phyloP scores from a whole-genome alignment of 2,888 invertebrate genomes.

The Lasius platythorax region DNA sequence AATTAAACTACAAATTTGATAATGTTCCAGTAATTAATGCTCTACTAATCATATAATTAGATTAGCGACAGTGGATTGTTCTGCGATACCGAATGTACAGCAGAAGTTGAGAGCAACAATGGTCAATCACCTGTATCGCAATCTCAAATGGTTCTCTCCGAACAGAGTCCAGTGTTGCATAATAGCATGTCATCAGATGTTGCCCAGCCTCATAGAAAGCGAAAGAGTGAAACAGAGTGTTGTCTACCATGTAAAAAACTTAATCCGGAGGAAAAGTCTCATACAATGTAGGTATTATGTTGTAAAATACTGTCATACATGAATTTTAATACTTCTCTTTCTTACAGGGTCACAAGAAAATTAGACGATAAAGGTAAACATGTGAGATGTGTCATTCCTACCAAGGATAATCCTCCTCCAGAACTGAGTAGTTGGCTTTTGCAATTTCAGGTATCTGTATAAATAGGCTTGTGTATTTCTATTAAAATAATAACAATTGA shows the following conservation, averaged over 20 bases:
- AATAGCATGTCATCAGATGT: conserved; percentile 82
- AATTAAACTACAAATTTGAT: not conserved
- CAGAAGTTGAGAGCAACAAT: conserved; percentile 75
- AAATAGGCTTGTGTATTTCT: not conserved
- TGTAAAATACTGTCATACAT: not conserved
- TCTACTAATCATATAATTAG: conserved; percentile 65
- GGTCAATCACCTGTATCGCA: conserved; percentile 75
- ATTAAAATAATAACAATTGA: not conserved
- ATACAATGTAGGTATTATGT: conserved; percentile 73
- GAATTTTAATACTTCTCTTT: not conserved
- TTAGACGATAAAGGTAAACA: conserved; percentile 84
- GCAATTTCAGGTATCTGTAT: conserved; percentile 89
- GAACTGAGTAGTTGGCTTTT: conserved; percentile 92
- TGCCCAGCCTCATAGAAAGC: conserved; percentile 83
- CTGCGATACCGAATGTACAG: conserved; percentile 80
- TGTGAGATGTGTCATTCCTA: conserved; percentile 88
- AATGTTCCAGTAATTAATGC: not conserved
- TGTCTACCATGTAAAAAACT: conserved; percentile 87
- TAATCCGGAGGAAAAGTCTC: conserved; percentile 86
- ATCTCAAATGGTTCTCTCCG: conserved; percentile 74
- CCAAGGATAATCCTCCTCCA: conserved; percentile 93
- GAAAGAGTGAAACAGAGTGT: conserved; percentile 83
- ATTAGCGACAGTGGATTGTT: conserved; percentile 82
- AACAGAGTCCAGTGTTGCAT: conserved; percentile 80
- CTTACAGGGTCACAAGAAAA: conserved; percentile 78